Evolutionary conservation across 2,797 vertebrate genomes (phyloP).

Genomic region (Neopelma chrysocephalum): DNA sequence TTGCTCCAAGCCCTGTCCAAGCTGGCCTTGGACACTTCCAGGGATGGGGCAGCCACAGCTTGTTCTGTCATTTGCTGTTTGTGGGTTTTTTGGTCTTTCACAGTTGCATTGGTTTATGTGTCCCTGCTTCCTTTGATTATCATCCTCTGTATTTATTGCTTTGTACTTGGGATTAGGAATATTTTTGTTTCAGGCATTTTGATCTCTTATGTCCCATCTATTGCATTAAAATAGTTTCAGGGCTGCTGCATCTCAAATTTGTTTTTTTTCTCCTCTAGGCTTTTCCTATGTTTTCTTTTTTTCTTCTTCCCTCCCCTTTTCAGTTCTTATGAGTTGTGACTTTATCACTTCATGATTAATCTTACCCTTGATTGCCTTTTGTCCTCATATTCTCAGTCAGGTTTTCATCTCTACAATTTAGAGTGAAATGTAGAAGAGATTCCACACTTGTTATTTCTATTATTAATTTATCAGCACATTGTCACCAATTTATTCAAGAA

Average conservation of each 20-base stretch:
- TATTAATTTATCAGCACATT: background rate
- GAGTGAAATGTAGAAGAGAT: background rate
- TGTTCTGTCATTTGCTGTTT: background rate
- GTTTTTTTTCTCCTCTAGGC: background rate
- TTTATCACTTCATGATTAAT: background rate
- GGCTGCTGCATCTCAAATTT: background rate
- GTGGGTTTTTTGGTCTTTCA: background rate
- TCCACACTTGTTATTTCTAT: background rate
- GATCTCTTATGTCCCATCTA: background rate
- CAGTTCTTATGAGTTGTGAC: background rate
- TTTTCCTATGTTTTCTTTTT: background rate
- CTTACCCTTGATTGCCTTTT: background rate
- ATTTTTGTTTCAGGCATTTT: background rate
- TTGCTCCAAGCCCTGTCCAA: accelerated
- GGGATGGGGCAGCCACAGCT: background rate
- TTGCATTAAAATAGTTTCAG: background rate
- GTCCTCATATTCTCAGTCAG: background rate
- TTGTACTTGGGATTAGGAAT: background rate
- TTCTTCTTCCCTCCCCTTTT: background rate
- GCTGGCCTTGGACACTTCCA: background rate
- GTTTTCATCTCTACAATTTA: background rate
- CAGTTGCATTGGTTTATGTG: background rate
- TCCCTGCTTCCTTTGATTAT: background rate
- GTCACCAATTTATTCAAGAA: background rate
- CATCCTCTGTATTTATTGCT: background rate